Base-by-base conservation (phyloP, 37 sponge, comb jelly and placozoan genomes). In the Petrosia ficiformis region DNA sequence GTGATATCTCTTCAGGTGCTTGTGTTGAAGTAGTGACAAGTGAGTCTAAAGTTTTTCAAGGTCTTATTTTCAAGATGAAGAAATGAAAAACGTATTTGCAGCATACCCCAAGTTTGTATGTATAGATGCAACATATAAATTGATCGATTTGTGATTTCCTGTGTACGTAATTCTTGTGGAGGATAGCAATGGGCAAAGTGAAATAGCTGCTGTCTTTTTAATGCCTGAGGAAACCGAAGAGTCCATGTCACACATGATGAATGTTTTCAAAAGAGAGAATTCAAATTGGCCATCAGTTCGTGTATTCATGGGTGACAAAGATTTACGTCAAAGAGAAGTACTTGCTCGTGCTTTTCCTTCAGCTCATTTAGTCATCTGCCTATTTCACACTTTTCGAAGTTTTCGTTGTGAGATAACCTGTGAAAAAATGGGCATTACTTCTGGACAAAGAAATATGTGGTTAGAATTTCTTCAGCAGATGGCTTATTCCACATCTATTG, bases 401-500 rank as follows among this genome's bases (percentile, higher is more conserved):
- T 61, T 61, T n/a, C 22, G 63, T 11, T 5, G 28, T 26, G 63
- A 61, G n/a, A 22, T 61, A 11, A 61, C 63, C 14, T 8, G 4
- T 29, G 48, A 63, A 58, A 77, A 44, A 43, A 77, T 32, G 66
- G 44, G 29, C 0, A 80, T 80, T 10, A 80, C 80, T 14, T 59
- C 64, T 25, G 64, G 80, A 22, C 82, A 82, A 56, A 8, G 82
- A 2, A 66, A 4, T 44, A 2, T 73, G 32, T 74, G 68, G 36
- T 71, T 82, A 37, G 82, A 74, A 8, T 8, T 67, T 8, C 3
- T 82, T 39, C 82, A 82, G 54, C 57, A 82, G 54, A 26, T 61
- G 63, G 63, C 63, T 61, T 11, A n/a, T n/a, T 24, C 63, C 6
- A 5, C 63, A 5, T 61, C 63, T 6, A 5, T n/a, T n/a, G 28